phyloP scores from a whole-genome alignment of 2,113 vertebrate species.

The Stictonetta naevosa region DNA sequence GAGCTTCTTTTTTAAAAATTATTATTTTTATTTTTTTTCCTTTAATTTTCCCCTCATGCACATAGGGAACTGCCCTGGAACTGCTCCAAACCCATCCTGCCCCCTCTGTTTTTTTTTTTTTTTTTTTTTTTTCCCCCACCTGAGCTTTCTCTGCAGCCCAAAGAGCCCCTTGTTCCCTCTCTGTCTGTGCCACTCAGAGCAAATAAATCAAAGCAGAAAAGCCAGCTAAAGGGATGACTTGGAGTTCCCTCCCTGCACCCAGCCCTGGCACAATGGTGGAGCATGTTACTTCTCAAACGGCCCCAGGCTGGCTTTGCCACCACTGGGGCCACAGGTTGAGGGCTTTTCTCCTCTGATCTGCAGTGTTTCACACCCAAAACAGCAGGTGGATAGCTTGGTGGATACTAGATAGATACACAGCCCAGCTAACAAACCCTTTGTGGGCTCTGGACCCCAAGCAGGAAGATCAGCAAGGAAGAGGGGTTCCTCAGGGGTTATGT shows the following conservation, averaged over 20 bases:
- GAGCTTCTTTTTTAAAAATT: not conserved
- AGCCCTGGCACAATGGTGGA: fast-evolving
- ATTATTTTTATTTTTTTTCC: not conserved
- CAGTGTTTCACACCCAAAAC: not conserved
- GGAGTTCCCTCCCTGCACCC: not conserved
- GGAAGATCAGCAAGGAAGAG: not conserved
- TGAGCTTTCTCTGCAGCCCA: not conserved
- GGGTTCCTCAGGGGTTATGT: not conserved
- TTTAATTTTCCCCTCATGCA: not conserved
- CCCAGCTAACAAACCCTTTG: not conserved
- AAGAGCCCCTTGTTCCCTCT: not conserved
- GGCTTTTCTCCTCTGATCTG: not conserved
- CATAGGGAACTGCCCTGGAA: not conserved
- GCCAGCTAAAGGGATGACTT: not conserved
- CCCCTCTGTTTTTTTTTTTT: not conserved
- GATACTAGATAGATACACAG: not conserved
- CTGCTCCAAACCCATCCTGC: not conserved
- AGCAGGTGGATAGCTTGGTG: not conserved
- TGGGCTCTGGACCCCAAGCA: not conserved
- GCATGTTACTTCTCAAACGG: fast-evolving
- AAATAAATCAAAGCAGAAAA: not conserved
- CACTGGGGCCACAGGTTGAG: not conserved
- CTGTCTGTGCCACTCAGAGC: not conserved
- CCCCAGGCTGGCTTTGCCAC: not conserved
- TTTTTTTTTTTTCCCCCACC: no score